phyloP scores from a whole-genome alignment of 2,797 vertebrate genomes.

The Dendrocincla fuliginosa region DNA sequence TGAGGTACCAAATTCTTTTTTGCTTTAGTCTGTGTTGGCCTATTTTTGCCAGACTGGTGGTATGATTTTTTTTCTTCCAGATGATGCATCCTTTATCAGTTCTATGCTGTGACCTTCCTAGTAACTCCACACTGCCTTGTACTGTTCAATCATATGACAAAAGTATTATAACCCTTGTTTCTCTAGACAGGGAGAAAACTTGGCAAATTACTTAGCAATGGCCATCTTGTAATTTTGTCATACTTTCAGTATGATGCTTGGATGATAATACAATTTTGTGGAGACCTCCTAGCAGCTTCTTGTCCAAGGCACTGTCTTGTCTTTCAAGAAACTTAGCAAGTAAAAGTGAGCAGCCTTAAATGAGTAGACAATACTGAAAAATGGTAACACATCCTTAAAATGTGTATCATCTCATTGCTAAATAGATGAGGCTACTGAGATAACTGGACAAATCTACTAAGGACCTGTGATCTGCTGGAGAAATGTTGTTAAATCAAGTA shows the following conservation, averaged over 20 bases:
- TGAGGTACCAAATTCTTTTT: neutral
- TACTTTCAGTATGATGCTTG: neutral
- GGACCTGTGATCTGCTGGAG: neutral
- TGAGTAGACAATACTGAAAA: neutral
- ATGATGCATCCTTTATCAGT: neutral
- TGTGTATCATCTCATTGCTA: neutral
- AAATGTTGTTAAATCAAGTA: neutral
- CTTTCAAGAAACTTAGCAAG: neutral
- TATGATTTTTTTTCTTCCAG: neutral
- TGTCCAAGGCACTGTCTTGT: neutral
- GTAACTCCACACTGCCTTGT: neutral
- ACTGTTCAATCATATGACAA: neutral
- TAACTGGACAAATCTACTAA: neutral
- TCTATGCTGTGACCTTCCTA: neutral
- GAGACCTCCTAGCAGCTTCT: neutral
- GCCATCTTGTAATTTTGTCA: neutral
- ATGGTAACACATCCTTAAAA: neutral
- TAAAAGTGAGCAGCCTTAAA: neutral
- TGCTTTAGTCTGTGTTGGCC: neutral
- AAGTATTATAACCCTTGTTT: neutral
- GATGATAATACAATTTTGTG: neutral
- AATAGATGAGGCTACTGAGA: neutral
- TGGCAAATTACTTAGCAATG: neutral
- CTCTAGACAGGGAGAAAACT: neutral
- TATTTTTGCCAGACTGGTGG: neutral